A percentile compares a stretch with the other conserved stretches of the same genome.
phyloP scores from a whole-genome alignment of 1,140 invertebrate genomes.

The Gerris buenoi region DNA sequence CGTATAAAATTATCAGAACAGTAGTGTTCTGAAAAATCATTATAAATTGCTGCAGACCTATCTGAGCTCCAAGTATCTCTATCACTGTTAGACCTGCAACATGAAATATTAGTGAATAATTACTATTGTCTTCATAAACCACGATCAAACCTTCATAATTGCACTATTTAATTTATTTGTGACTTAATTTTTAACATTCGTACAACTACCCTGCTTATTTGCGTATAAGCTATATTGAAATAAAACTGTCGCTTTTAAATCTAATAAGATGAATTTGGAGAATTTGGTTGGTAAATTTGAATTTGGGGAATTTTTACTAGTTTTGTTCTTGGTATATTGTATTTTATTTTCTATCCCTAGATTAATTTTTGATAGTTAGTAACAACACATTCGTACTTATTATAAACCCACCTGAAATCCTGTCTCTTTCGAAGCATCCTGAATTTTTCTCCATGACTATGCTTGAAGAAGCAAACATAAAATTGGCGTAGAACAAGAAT shows the following conservation, averaged over 20 bases:
- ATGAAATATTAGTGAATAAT: neutral
- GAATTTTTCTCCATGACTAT: slow-evolving; percentile 7
- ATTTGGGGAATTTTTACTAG: no score
- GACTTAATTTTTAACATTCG: neutral
- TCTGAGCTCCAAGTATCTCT: neutral
- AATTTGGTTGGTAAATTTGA: no score
- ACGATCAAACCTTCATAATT: neutral
- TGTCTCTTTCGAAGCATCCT: slow-evolving; percentile 6
- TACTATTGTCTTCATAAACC: neutral
- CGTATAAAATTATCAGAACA: neutral
- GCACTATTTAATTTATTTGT: neutral
- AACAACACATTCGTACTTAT: neutral
- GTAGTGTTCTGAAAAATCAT: neutral
- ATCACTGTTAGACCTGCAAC: neutral
- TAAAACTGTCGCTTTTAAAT: neutral
- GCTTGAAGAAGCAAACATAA: slow-evolving; percentile 6
- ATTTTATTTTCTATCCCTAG: no score
- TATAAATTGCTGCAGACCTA: neutral
- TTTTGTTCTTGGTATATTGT: no score
- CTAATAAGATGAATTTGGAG: neutral
- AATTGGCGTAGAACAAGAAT: slow-evolving; percentile 9
- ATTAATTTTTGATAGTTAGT: no score
- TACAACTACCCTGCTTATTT: neutral
- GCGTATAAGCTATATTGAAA: neutral
- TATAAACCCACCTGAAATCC: slow-evolving; percentile 8